Evolutionary conservation across 2,797 vertebrate genomes (phyloP).

Genomic region (Clarias laeviceps): DNA sequence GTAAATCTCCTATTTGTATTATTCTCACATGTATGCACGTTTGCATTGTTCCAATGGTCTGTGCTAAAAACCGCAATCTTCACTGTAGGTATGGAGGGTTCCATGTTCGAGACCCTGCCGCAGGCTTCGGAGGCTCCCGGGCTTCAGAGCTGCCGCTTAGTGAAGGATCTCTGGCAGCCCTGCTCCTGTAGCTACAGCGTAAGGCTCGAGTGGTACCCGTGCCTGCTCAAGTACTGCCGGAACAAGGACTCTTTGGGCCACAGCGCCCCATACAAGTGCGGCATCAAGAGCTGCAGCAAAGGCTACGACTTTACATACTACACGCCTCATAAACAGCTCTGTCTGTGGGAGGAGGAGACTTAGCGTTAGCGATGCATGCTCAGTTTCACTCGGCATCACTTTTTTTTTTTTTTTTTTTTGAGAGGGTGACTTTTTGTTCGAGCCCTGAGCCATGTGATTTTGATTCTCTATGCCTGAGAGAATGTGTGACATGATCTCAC

Average conservation of each 20-base stretch:
- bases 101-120: constrained; percentile 87
- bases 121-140: constrained; percentile 70
- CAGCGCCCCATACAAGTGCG: constrained; percentile 89
- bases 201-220: constrained; percentile 95
- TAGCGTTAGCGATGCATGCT: constrained; percentile 74
- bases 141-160: constrained; percentile 79
- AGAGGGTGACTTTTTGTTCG: not conserved
- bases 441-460: constrained; percentile 13
- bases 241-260: constrained; percentile 80
- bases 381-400: not conserved
- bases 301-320: constrained; percentile 90
- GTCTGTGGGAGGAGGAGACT: constrained; percentile 93
- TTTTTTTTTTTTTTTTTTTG: constrained; percentile 6
- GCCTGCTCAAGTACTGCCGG: constrained; percentile 93
- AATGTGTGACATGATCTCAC: not conserved
- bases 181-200: constrained; percentile 88
- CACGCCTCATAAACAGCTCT: constrained; percentile 90
- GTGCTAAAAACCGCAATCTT: not conserved
- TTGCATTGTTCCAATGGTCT: not conserved
- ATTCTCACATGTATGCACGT: not conserved
- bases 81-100: constrained; percentile 82
- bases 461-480: not conserved
- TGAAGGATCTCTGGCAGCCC: constrained; percentile 82
- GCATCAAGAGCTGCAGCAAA: constrained; percentile 98
- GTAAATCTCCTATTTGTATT: not conserved